Base-by-base conservation (phyloP, 2,888 invertebrate species). In the Cylindroiulus punctatus region DNA sequence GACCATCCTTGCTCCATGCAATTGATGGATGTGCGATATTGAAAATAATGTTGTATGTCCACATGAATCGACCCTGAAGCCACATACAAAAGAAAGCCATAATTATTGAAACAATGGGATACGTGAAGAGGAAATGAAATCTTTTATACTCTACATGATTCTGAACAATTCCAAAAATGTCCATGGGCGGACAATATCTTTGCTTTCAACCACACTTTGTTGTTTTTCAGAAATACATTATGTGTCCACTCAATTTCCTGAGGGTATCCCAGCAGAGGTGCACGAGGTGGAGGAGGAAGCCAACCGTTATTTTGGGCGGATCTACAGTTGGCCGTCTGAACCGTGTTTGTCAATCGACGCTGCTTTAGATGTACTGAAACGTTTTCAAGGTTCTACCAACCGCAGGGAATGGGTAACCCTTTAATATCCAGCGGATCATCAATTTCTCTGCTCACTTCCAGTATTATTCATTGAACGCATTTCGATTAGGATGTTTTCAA, bases 241-340 rank as follows among this genome's bases (percentile, higher is more conserved):
- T 86, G 91, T 91, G n/a, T 90, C 92, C 2, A 93, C 93, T 86
- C 92, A 95, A 83, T 96, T 96, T 90, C 94, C 95, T 0, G 97
- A 97, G 89, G 94, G 96, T 90, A 93, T 94, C 88, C 94, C 90
- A 87, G 89, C 90, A 87, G 96, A 98, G 10, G 95, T 97, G 0
- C 97, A 98, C 91, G 99, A 99, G 90, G 96, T 99, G 81, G 99
- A 99, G 91, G 98, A 99, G 90, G 99, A 99, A 92, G 99, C 99
- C 0, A 99, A 99, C 90, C 95, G 97, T 86, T 99, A 99, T 90
- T 99, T 99, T 91, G 98, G 99, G 91, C 94, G 98, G 88, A 99
- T 99, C 89, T 99, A 99, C 92, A 98, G 98, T 91, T 92, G 91
- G 88, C 97, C 98, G n/a, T 96, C 98, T 14, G 90, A 91, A 81